Evolutionary conservation across 1,140 invertebrate genomes (phyloP).

Genomic region (Cydia fagiglandana): DNA sequence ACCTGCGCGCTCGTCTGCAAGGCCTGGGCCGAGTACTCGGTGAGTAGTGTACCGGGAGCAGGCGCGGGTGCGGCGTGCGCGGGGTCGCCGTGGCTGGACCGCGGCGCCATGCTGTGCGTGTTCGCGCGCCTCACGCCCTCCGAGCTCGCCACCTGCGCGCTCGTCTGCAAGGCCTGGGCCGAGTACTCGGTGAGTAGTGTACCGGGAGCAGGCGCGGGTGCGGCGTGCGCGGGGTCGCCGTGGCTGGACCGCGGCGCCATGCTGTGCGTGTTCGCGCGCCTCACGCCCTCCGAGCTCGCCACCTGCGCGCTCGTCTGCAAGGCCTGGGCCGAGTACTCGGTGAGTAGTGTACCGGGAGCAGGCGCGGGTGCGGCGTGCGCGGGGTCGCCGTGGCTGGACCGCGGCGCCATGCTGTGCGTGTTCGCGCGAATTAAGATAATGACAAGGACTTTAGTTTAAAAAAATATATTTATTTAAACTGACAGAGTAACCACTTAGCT

Average conservation of each 20-base stretch:
- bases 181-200: constrained; percentile 78
- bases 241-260: constrained; percentile 74
- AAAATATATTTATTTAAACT: no score
- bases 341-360: constrained; percentile 51
- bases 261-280: constrained; percentile 85
- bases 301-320: constrained; percentile 92
- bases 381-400: constrained; percentile 66
- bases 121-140: constrained; percentile 86
- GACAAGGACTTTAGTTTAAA: no score
- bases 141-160: constrained; percentile 88
- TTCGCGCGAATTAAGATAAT: no score
- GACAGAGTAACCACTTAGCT: no score
- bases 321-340: constrained; percentile 88
- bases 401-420: constrained; percentile 80
- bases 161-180: constrained; percentile 94
- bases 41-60: constrained; percentile 51
- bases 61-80: no score
- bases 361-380: no score
- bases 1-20: constrained; percentile 92
- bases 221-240: constrained; percentile 46
- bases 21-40: constrained; percentile 88
- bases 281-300: constrained; percentile 86
- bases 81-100: constrained; percentile 66
- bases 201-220: no score
- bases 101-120: constrained; percentile 80